A percentile compares a stretch with the other conserved stretches of the same genome.
Conservation (phyloP, 2,888 invertebrate species). For the Caenorhabditis imperialis region DNA sequence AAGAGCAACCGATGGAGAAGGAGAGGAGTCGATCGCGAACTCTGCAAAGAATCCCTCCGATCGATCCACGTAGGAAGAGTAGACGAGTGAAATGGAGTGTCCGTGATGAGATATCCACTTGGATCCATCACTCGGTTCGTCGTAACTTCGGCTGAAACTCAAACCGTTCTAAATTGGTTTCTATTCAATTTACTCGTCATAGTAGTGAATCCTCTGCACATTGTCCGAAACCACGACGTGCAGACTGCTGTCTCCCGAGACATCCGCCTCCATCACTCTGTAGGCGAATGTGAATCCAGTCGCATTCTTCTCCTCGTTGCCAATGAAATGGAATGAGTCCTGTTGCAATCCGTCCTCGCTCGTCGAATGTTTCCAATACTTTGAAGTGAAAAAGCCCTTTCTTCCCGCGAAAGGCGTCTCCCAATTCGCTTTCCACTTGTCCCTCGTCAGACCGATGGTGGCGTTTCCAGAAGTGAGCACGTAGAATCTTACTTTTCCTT, state of each 20-base stretch:
- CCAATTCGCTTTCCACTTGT: slow-evolving; percentile 34
- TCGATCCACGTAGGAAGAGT: slow-evolving; percentile 11
- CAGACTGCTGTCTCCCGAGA: slow-evolving; percentile 20
- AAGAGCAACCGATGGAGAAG: not conserved
- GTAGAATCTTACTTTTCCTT: slow-evolving; percentile 32
- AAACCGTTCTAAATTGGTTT: too few relatives aligned
- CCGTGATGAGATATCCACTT: slow-evolving; percentile 28
- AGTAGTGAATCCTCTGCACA: slow-evolving; percentile 30
- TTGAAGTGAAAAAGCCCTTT: slow-evolving; percentile 30
- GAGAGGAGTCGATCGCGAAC: slow-evolving; percentile 16
- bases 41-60: slow-evolving; percentile 28
- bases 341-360: slow-evolving; percentile 11
- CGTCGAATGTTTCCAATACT: slow-evolving; percentile 23
- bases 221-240: slow-evolving; percentile 31
- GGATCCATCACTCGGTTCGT: slow-evolving; percentile 18
- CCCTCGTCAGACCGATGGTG: slow-evolving; percentile 25
- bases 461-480: slow-evolving; percentile 37
- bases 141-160: slow-evolving; percentile 23
- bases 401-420: slow-evolving; percentile 23
- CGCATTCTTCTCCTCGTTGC: slow-evolving; percentile 21
- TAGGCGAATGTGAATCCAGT: slow-evolving; percentile 22
- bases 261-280: slow-evolving; percentile 18
- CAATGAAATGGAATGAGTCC: slow-evolving; percentile 38
- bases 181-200: slow-evolving; percentile 29
- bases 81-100: slow-evolving; percentile 28